These are phyloP conservation scores for Perizoma flavofasciatum DNA, from an alignment of 2,888 invertebrate genomes.

Conservation along the genomic window DNA sequence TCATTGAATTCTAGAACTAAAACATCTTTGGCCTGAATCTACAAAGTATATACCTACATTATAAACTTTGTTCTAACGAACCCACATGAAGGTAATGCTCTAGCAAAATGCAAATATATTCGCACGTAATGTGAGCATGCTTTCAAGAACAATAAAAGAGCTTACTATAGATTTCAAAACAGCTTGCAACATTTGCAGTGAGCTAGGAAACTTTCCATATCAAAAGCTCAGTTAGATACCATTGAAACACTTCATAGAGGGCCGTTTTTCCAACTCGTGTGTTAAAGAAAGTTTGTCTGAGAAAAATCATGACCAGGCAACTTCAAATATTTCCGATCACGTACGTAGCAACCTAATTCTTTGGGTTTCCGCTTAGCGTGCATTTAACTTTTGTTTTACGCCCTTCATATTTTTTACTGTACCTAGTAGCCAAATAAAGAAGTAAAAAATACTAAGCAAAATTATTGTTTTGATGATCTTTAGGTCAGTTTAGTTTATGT, in stretches of 20 bases:
- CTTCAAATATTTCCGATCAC: slow-evolving; percentile 71
- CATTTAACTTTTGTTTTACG: slow-evolving; percentile 50
- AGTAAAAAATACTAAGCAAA: no score
- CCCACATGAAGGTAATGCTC: background rate
- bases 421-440: no score
- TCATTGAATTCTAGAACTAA: slow-evolving; percentile 3
- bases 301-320: slow-evolving; percentile 72
- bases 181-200: slow-evolving; percentile 12
- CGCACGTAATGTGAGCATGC: slow-evolving; percentile 4
- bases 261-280: slow-evolving; percentile 33
- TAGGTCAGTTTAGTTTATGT: no score
- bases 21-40: slow-evolving; percentile 7
- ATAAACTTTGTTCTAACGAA: background rate
- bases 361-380: slow-evolving; percentile 65
- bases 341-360: slow-evolving; percentile 46
- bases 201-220: slow-evolving; percentile 26
- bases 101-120: slow-evolving; percentile 24
- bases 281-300: slow-evolving; percentile 14
- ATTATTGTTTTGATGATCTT: no score
- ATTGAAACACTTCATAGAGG: slow-evolving; percentile 41
- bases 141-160: slow-evolving; percentile 27
- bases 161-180: slow-evolving; percentile 17
- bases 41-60: slow-evolving; percentile 1
- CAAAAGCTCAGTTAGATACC: slow-evolving; percentile 34
- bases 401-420: slow-evolving; percentile 9